Percentiles rank a stretch among this genome's conserved stretches.
Conservation (phyloP, 2,797 vertebrate genomes). For the Smutsia gigantea region DNA sequence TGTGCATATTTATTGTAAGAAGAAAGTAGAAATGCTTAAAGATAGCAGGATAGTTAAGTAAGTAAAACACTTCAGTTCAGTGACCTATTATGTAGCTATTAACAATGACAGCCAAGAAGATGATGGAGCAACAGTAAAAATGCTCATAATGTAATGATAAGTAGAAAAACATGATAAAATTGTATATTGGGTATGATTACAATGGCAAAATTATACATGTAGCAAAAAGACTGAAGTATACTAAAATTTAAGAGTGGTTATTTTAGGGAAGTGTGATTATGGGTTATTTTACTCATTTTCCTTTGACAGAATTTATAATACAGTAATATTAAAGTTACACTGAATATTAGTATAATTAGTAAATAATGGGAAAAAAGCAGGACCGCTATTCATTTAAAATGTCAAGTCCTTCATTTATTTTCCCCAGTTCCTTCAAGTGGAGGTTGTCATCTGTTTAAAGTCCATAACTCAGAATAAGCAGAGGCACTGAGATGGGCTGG, state of each 20-base stretch:
- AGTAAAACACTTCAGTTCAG: conserved; percentile 19
- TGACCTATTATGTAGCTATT: conserved; percentile 17
- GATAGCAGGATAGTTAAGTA: background rate
- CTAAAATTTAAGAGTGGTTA: conserved; percentile 45
- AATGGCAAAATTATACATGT: conserved; percentile 56
- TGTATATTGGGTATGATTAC: conserved; percentile 44
- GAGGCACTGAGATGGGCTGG: background rate
- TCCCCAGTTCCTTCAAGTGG: background rate
- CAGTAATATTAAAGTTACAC: conserved; percentile 43
- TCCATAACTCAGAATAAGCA: background rate
- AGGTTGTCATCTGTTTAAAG: background rate
- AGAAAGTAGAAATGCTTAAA: conserved; percentile 9
- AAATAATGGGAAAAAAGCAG: background rate
- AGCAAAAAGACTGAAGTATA: background rate
- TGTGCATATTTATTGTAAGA: background rate
- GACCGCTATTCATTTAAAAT: conserved; percentile 28
- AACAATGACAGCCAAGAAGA: background rate
- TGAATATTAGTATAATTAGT: conserved; percentile 47
- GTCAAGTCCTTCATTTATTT: background rate
- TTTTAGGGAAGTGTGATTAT: conserved; percentile 58
- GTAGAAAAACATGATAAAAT: conserved; percentile 49
- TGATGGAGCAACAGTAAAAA: conserved; percentile 26
- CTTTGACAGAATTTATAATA: conserved; percentile 62
- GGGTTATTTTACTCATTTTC: conserved; percentile 43
- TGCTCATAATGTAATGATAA: conserved; percentile 26